These are phyloP conservation scores for Proisotoma minuta DNA, from an alignment of 2,888 invertebrate genomes.

Conservation along the genomic window DNA sequence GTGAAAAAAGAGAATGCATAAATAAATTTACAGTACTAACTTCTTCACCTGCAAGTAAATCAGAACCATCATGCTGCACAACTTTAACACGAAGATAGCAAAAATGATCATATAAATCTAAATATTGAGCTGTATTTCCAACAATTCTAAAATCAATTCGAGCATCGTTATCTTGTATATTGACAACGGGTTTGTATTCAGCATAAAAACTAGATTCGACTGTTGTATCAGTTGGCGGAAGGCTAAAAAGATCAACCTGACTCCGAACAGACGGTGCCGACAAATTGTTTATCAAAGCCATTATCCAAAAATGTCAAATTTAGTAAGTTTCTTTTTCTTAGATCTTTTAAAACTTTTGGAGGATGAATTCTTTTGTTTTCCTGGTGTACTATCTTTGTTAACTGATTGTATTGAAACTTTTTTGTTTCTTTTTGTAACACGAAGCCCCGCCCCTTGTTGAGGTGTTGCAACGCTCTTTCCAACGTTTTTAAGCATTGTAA, in stretches of 20 bases:
- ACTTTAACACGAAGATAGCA: slow-evolving; percentile 18
- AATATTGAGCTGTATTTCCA: slow-evolving; percentile 21
- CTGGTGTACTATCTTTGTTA: too few species aligned
- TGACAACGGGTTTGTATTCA: slow-evolving; percentile 37
- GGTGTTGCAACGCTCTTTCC: background rate
- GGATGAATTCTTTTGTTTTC: too few species aligned
- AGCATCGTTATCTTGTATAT: slow-evolving; percentile 22
- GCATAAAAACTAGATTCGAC: slow-evolving; percentile 27
- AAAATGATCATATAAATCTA: slow-evolving; percentile 28
- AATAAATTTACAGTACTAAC: slow-evolving; percentile 12
- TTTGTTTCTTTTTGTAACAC: background rate
- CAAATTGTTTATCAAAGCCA: slow-evolving; percentile 19
- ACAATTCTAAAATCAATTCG: slow-evolving; percentile 36
- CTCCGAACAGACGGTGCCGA: slow-evolving; percentile 22
- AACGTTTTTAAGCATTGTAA: background rate
- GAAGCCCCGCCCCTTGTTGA: background rate
- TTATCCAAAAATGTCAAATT: slow-evolving; percentile 24
- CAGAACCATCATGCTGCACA: background rate
- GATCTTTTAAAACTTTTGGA: too few species aligned
- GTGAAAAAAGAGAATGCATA: slow-evolving; percentile 23
- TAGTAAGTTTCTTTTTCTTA: slow-evolving; percentile 4
- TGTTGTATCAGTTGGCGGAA: slow-evolving; percentile 30
- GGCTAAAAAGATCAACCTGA: slow-evolving; percentile 27
- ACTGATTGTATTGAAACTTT: background rate
- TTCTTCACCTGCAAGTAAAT: slow-evolving; percentile 7